Conservation (phyloP, 2,797 vertebrate genomes). For the Serranus cabrilla region DNA sequence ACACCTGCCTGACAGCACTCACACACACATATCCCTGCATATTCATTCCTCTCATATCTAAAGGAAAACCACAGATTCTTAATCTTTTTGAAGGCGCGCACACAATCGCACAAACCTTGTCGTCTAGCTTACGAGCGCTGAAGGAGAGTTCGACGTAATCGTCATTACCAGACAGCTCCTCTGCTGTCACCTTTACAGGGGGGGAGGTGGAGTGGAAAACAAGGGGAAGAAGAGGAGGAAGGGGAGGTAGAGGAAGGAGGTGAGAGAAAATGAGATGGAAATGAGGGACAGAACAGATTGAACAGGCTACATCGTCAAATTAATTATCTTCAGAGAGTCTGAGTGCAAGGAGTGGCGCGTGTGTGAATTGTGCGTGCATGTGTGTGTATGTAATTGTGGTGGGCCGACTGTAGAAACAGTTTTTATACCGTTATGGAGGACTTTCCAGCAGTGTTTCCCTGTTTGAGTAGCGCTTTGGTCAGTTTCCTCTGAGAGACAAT, state of each 20-base stretch:
- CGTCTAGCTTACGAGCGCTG: conserved; percentile 97
- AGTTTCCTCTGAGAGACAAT: conserved; percentile 99
- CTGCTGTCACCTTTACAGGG: conserved; percentile 91
- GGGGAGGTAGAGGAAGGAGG: conserved; percentile 25
- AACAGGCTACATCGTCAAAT: conserved; percentile 70
- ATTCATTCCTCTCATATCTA: conserved; percentile 35
- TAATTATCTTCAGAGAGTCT: conserved; percentile 66
- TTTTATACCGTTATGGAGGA: conserved; percentile 96
- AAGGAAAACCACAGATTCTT: conserved; percentile 1
- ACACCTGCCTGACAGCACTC: conserved; percentile 8
- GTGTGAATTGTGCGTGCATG: conserved; percentile 24
- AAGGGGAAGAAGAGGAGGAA: neutral
- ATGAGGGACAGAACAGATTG: conserved; percentile 65
- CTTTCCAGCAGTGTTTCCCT: conserved; percentile 96
- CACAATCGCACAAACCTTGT: conserved; percentile 89
- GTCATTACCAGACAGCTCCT: conserved; percentile 97
- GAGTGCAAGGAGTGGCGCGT: conserved; percentile 23
- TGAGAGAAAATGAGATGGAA: conserved; percentile 71
- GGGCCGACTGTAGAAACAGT: conserved; percentile 3
- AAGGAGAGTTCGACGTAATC: conserved; percentile 98
- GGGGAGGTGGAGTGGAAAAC: neutral
- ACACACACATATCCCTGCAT: conserved; percentile 35
- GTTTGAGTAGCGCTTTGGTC: conserved; percentile 95
- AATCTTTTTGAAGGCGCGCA: neutral
- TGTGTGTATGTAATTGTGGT: conserved; percentile 14